Base-by-base conservation (phyloP, 2,797 vertebrate species). In the Pempheris klunzingeri region DNA sequence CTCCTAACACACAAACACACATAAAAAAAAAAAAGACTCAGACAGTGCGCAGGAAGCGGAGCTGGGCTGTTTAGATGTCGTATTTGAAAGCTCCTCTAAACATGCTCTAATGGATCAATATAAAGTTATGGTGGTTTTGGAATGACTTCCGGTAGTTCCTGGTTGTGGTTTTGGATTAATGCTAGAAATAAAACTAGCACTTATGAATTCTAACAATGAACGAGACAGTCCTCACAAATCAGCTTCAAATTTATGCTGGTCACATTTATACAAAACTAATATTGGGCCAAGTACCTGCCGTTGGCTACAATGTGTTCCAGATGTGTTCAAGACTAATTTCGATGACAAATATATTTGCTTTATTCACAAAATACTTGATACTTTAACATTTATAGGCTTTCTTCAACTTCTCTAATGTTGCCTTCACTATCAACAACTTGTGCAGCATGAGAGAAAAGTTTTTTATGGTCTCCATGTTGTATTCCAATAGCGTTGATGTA, bases 71-170 rank as follows among this genome's bases (percentile, higher is more conserved):
- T 76, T 64, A 26, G 26, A 69, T 47, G 28, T 30, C 60, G 26
- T 47, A 50, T 70, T 36, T 61, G 20, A 83, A 75, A 66, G 68
- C 68, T 65, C 41, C 17, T 39, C 62, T 50, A 32, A 57, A 69
- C 55, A 55, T 55, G 69, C 66, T 68, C 65, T 70, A 53, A 64
- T 65, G 36, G 71, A 78, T 78, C 65, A 10, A 85, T 84, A n/a
- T 12, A 24, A 39, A 57, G 17, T 5, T 1, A 22, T 22, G 73
- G 46, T 24, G 32, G 14, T 32, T 28, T 8, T 28, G 24, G 28
- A 52, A 20, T 57, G 22, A 75, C 38, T 50, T 54, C 4, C 20
- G 47, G 54, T 58, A 64, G 55, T 66, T 69, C 0, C 26, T 55
- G 60, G 30, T 34, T 74, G 52, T 14, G 2, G 61, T 7, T 68